phyloP scores from a whole-genome alignment of 64 coral and sea anemone genomes.

The Exaiptasia diaphana region DNA sequence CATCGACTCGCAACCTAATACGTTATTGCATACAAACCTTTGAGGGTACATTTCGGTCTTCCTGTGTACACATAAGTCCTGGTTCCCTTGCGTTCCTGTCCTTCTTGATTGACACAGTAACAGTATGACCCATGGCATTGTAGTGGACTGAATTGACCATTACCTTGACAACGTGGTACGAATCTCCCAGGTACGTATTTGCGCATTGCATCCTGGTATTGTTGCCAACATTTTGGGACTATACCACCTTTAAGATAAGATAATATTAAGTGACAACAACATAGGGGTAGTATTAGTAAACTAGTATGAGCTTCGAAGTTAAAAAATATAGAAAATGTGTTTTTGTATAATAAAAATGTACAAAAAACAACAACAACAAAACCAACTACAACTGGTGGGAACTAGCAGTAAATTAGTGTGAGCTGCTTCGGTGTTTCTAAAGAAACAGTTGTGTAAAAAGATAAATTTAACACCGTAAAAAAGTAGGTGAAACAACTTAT shows the following conservation, averaged over 20 bases:
- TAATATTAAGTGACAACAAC: neutral
- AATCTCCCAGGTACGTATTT: constrained; percentile 1
- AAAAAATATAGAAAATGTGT: no score
- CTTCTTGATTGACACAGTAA: constrained; percentile 69
- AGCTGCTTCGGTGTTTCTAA: no score
- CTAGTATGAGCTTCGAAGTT: no score
- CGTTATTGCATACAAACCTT: constrained; percentile 50
- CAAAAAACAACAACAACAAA: no score
- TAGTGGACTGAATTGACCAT: constrained; percentile 53
- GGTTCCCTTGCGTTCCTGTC: constrained; percentile 58
- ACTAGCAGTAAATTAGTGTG: no score
- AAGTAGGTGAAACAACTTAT: no score
- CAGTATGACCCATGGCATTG: constrained; percentile 64
- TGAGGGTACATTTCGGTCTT: constrained; percentile 55
- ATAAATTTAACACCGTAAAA: no score
- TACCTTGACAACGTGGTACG: constrained; percentile 55
- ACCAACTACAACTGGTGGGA: no score
- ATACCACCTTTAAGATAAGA: neutral
- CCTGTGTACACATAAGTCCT: constrained; percentile 56
- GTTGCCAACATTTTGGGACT: constrained; percentile 18
- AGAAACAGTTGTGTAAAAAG: no score
- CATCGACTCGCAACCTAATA: no score
- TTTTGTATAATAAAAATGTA: no score
- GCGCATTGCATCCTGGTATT: constrained; percentile 47
- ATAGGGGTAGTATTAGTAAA: no score